Percentiles rank a stretch among this genome's conserved stretches.
phyloP scores from a whole-genome alignment of 2,888 invertebrate species.

The Schizaphis graminum region DNA sequence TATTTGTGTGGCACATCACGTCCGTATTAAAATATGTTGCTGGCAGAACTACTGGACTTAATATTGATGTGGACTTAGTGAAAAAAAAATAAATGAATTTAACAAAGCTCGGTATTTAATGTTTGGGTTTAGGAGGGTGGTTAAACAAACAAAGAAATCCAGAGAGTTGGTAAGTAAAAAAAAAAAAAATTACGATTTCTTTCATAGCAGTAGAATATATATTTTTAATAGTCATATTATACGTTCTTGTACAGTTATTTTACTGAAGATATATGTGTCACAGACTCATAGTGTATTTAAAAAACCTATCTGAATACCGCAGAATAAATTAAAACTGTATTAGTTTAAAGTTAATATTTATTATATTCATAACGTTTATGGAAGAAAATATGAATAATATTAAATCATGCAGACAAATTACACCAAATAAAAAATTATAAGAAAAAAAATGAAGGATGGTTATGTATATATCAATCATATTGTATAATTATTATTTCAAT shows the following conservation, averaged over 20 bases:
- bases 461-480: background rate
- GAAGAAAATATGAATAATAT: background rate
- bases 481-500: background rate
- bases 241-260: background rate
- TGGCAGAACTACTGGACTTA: constrained; percentile 53
- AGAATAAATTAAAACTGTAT: background rate
- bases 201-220: constrained; percentile 28
- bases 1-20: constrained; percentile 65
- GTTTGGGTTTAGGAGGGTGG: constrained; percentile 46
- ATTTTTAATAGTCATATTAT: constrained; percentile 39
- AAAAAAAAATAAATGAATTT: constrained; percentile 59
- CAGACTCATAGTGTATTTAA: background rate
- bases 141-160: constrained; percentile 43
- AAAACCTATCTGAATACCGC: background rate
- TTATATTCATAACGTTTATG: background rate
- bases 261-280: constrained; percentile 10
- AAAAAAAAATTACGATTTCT: constrained; percentile 27
- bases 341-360: background rate
- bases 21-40: constrained; percentile 65
- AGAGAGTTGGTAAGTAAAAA: constrained; percentile 35
- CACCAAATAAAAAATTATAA: background rate
- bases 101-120: constrained; percentile 61
- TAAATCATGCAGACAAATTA: background rate
- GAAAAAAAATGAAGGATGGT: background rate
- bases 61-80: constrained; percentile 56